Base-by-base conservation (phyloP, 2,113 vertebrate species). In the Rhodinocichla rosea region DNA sequence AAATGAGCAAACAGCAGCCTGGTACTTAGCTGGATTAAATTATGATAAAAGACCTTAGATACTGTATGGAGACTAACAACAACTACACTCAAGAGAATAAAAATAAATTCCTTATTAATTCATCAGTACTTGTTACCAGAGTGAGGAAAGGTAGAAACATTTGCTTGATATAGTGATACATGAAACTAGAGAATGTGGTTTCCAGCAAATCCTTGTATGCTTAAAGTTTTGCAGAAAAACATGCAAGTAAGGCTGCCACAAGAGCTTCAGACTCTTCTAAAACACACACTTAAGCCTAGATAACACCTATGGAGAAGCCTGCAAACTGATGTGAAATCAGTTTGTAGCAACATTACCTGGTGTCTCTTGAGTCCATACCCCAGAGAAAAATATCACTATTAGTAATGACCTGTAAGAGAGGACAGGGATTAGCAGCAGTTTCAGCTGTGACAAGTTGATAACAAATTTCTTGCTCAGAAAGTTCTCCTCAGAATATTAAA, bases 321-420 rank as follows among this genome's bases (percentile, higher is more conserved):
- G 1, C 4, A 74, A 68, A 47, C 4, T 6, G 49, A 42, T 0
- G 0, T 12, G 8, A 80, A 83, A 49, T 14, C 11, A 42, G 5
- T 13, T 93, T 22, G 64, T 7, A 69, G n/a, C 14, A 84, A 15
- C 4, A 37, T 92, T 97, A 97, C 96, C 93, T 81, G 68, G 2
- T 40, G 4, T 53, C 11, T 69, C 64, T 45, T 85, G 68, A 13
- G 90, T 56, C 77, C 50, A 26, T 30, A 22, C n/a, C 42, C 78
- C 82, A 74, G 68, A 53, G 15, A 53, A 28, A 7, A 91, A 49
- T 28, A 84, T 14, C 23, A 39, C 45, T 32, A 55, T 24, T 37
- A 96, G 35, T 15, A 95, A 26, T 3, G 92, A 42, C 42, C 92
- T 97, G 39, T 14, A 94, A 94, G 39, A 92, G 40, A 74, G 82